phyloP scores from a whole-genome alignment of 2,888 invertebrate species.

The Lottia gigantea region DNA sequence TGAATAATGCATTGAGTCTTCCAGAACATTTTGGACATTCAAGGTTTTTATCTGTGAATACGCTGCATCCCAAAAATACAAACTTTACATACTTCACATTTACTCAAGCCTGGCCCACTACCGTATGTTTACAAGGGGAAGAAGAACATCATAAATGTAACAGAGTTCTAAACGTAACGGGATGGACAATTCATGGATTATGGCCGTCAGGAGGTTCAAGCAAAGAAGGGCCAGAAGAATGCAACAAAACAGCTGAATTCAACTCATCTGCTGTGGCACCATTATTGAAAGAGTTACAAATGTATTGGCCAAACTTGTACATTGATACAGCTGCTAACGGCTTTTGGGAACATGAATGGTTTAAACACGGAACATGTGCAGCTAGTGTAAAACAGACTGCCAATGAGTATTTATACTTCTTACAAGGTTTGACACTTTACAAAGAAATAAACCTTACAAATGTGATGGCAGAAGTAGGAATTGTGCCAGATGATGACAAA shows the following conservation, averaged over 20 bases:
- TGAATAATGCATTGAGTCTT: too few relatives aligned
- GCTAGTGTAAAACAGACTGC: background rate
- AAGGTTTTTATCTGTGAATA: too few relatives aligned
- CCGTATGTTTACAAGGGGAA: background rate
- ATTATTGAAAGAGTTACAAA: background rate
- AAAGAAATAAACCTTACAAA: background rate
- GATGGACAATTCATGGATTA: constrained; percentile 7
- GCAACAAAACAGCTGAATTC: background rate
- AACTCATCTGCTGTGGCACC: background rate
- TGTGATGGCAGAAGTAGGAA: background rate
- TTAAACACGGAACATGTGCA: background rate
- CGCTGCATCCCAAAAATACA: background rate
- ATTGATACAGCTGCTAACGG: background rate
- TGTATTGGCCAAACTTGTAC: background rate
- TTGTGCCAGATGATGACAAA: background rate
- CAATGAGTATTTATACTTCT: background rate
- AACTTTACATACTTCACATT: background rate
- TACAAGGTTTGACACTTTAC: background rate
- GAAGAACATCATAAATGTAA: background rate
- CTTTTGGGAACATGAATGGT: background rate
- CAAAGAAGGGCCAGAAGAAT: background rate
- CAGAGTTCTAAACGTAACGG: background rate
- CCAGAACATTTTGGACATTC: too few relatives aligned
- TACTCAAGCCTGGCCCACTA: background rate
- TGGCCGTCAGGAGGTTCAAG: background rate